These are phyloP conservation scores for Pygoscelis adeliae DNA, from an alignment of 2,113 vertebrate genomes.

Conservation along the genomic window DNA sequence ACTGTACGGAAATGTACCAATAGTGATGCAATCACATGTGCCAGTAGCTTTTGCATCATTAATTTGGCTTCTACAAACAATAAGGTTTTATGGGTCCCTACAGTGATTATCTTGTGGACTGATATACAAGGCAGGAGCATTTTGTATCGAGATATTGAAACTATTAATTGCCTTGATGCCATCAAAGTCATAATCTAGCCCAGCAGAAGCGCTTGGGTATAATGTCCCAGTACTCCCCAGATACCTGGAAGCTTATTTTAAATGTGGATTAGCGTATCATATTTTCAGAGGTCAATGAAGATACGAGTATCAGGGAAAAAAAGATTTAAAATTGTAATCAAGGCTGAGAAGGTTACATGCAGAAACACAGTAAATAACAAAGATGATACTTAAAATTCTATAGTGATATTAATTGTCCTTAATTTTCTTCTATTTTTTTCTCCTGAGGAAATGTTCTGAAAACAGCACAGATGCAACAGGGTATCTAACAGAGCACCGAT, in stretches of 20 bases:
- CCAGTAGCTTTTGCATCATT: constrained; percentile 20
- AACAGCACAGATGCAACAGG: not conserved
- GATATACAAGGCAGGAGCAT: not conserved
- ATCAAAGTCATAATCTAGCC: constrained; percentile 27
- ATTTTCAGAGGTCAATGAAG: constrained; percentile 1
- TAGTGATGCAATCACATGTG: not conserved
- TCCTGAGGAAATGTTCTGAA: not conserved
- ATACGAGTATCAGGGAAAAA: not conserved
- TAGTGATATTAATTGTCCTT: not conserved
- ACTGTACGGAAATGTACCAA: not conserved
- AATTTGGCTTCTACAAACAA: constrained; percentile 10
- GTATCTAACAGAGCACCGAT: not conserved
- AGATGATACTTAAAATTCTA: not conserved
- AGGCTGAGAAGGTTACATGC: not conserved
- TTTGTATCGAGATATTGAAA: constrained; percentile 53
- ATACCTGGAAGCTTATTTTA: constrained; percentile 6
- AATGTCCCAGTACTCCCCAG: not conserved
- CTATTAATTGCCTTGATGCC: constrained; percentile 35
- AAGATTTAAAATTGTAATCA: constrained; percentile 23
- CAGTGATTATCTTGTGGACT: constrained; percentile 11
- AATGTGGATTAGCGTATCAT: not conserved
- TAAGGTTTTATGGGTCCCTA: constrained; percentile 22
- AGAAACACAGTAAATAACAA: not conserved
- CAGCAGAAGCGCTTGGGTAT: not conserved
- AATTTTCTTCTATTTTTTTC: not conserved